phyloP scores from a whole-genome alignment of 2,113 vertebrate genomes.

The Phalacrocorax carbo region DNA sequence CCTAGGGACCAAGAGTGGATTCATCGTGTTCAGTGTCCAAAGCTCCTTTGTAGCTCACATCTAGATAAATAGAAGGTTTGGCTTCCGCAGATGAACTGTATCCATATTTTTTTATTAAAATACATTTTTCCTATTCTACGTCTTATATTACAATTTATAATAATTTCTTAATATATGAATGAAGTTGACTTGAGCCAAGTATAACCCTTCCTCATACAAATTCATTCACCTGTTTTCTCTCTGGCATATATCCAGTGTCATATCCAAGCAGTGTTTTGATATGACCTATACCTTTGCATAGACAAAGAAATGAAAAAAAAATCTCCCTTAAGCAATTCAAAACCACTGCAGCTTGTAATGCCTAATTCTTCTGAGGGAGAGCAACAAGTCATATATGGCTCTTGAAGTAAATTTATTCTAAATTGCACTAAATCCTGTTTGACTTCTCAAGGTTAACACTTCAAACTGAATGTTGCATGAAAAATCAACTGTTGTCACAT shows the following conservation, averaged over 20 bases:
- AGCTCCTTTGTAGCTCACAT: neutral
- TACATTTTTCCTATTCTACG: constrained; percentile 40
- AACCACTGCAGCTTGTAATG: neutral
- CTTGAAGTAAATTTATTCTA: neutral
- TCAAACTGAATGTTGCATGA: neutral
- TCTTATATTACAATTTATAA: constrained; percentile 20
- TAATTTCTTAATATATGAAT: constrained; percentile 24
- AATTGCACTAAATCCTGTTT: constrained; percentile 17
- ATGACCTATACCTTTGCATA: constrained; percentile 5
- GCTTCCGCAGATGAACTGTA: constrained; percentile 35
- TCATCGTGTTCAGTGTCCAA: neutral
- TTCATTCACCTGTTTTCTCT: constrained; percentile 14
- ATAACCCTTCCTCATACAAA: neutral
- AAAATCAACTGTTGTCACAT: neutral
- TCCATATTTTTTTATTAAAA: constrained; percentile 37
- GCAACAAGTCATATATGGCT: neutral
- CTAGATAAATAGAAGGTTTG: constrained; percentile 43
- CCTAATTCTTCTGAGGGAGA: constrained; percentile 3
- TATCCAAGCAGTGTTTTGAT: constrained; percentile 16
- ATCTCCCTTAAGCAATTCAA: neutral
- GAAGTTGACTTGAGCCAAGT: constrained; percentile 31
- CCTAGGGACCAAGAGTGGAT: constrained; percentile 61
- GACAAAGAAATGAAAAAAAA: neutral
- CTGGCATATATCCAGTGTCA: neutral
- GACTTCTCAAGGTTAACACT: neutral